Base-by-base conservation (phyloP, 2,113 vertebrate genomes). In the Leucosticte australis region DNA sequence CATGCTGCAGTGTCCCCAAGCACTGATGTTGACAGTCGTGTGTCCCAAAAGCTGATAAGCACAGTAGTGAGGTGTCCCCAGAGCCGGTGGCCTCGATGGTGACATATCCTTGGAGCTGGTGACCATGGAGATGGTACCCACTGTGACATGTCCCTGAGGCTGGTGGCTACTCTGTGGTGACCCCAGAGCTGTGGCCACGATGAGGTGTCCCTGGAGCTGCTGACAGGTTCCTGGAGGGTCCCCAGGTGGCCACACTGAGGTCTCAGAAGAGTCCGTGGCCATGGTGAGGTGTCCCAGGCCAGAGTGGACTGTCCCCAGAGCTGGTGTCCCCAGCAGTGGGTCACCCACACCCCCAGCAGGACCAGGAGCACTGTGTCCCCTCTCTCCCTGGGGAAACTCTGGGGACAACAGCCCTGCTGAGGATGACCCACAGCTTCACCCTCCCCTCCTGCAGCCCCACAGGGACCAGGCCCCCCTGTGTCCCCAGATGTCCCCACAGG, bases 371-470 rank as follows among this genome's bases (percentile, higher is more conserved):
- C 47, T 26, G 74, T 55, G 65, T 49, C 75, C 70, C 41, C 21
- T 15, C n/a, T 17, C 10, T 11, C 57, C 19, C 22, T 14, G 44
- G 52, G 53, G 23, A 53, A 6, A 17, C 31, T 4, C 18, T n/a
- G 23, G 39, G 87, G n/a, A 52, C 39, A 59, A 6, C 0, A 1
- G 33, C 18, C 8, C n/a, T 11, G 21, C 57, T 17, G 57, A 11
- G 49, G 35, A 11, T 2, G 26, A 35, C 21, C 31, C 67, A 6
- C 6, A 5, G 50, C 37, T 13, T 3, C 37, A 23, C 33, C 27
- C 3, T 55, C n/a, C 42, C 26, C 42, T 42, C 42, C 76, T 13
- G 31, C 76, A 56, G 37, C 68, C 52, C 57, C 50, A 20, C 56
- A 35, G 41, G 28, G n/a, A 44, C 56, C 64, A 46, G 47, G 18